Conservation (phyloP, 2,888 invertebrate species). For the Habroteleia sp. region DNA sequence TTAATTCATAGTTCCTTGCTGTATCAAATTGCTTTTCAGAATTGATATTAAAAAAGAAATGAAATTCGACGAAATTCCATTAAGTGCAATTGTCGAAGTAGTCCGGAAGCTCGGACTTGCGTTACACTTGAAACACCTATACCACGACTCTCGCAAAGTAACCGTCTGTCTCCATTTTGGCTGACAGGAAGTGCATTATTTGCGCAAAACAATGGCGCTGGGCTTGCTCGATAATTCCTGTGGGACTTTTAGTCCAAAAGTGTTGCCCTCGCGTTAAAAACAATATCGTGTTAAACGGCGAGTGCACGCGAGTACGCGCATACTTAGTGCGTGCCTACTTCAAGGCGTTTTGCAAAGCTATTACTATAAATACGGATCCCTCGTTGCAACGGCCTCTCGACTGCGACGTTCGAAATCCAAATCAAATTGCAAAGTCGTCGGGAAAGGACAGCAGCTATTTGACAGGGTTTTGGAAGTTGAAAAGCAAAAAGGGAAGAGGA, state of each 20-base stretch:
- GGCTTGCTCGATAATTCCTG: conserved; percentile 10
- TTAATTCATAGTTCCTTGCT: no score
- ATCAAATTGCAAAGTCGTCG: conserved; percentile 39
- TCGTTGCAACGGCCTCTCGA: conserved; percentile 2
- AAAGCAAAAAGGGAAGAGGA: conserved; percentile 60
- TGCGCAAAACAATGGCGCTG: conserved; percentile 19
- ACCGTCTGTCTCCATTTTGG: not conserved
- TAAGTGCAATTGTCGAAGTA: no score
- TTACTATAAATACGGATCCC: conserved; percentile 39
- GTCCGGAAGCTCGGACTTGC: no score
- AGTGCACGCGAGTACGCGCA: conserved; percentile 13
- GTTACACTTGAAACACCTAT: no score
- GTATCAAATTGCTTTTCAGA: no score
- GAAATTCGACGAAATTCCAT: no score
- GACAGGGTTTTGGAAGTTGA: conserved; percentile 39
- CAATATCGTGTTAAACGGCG: conserved; percentile 35
- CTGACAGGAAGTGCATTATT: conserved; percentile 31
- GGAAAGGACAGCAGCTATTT: conserved; percentile 26
- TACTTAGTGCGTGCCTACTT: conserved; percentile 29
- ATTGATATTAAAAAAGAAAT: no score
- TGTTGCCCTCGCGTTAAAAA: conserved; percentile 38
- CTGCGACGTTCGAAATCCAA: conserved; percentile 24
- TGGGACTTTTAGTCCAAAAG: conserved; percentile 17
- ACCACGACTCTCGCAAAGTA: not conserved
- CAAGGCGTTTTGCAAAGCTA: conserved; percentile 26